Base-by-base conservation (phyloP, 2,888 invertebrate species). In the Sepioteuthis lessoniana region DNA sequence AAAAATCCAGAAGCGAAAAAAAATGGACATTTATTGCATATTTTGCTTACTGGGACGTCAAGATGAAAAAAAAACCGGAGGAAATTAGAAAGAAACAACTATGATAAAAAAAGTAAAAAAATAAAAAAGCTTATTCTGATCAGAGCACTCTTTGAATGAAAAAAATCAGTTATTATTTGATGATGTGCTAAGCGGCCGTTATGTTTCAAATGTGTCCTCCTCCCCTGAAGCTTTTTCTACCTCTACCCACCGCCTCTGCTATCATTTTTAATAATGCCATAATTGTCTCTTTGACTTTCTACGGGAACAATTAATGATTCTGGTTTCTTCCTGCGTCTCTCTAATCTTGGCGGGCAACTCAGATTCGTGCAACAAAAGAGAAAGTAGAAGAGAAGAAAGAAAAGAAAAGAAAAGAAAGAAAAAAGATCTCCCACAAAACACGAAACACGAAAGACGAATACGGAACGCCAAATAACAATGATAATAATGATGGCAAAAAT, bases 261-360 rank as follows among this genome's bases (percentile, higher is more conserved):
- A 76, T 76, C 76, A 76, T 76, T 76, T 76, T 76, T 76, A 76
- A 76, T 76, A 76, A 76, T 76, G n/a, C 76, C n/a, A 76, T 76
- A 76, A 76, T 76, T 76, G 76, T 25, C n/a, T 76, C 76, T n/a
- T 76, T 76, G n/a, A 16, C 76, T 76, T 76, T 76, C n/a, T 76
- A n/a, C 76, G 7, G n/a, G n/a, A 76, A 16, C 76, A 76, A 76
- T 76, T 76, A 76, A 76, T 76, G 76, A 76, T n/a, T n/a, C n/a
- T 16, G n/a, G 76, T 76, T 76, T n/a, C 76, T n/a, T 76, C 35
- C n/a, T 76, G n/a, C 35, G 76, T n/a, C n/a, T n/a, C 76, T 76
- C 76, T 76, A 76, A 76, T 76, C 76, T 76, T 76, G 16, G 76
- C 76, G n/a, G n/a, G n/a, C 13, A 76, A 76, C 76, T n/a, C n/a